phyloP scores from a whole-genome alignment of 2,113 vertebrate genomes.

The Benitochromis conjunctus region DNA sequence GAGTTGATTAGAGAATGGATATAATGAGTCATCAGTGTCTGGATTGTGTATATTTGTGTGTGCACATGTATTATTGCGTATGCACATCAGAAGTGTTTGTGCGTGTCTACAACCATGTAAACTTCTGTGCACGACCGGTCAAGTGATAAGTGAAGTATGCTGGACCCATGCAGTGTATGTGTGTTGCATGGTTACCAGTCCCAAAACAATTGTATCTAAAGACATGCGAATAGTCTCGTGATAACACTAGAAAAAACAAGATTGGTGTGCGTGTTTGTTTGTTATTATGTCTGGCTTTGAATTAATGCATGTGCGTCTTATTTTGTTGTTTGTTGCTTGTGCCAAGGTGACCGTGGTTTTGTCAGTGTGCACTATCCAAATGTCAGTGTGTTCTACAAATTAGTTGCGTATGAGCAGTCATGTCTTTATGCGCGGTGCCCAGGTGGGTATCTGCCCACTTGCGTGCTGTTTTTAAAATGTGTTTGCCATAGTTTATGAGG shows the following conservation, averaged over 20 bases:
- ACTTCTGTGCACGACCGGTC: background rate
- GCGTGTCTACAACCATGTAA: background rate
- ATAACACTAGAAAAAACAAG: background rate
- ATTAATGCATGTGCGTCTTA: background rate
- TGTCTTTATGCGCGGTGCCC: background rate
- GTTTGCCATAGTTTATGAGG: background rate
- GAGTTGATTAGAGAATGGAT: conserved; percentile 60
- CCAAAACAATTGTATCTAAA: conserved; percentile 27
- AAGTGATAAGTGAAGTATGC: conserved; percentile 9
- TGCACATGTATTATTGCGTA: conserved; percentile 7
- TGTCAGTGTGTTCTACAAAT: conserved; percentile 24
- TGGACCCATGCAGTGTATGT: background rate
- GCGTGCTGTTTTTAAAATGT: background rate
- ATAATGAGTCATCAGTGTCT: conserved; percentile 66
- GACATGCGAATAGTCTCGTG: conserved; percentile 10
- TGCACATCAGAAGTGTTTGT: background rate
- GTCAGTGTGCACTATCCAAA: conserved; percentile 16
- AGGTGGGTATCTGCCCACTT: conserved; percentile 22
- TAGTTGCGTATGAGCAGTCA: background rate
- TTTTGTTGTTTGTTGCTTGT: background rate
- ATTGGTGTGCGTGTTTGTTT: background rate
- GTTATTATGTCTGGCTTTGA: background rate
- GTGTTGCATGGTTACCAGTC: conserved; percentile 16
- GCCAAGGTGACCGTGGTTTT: conserved; percentile 30
- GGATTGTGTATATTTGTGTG: conserved; percentile 29